phyloP scores from a whole-genome alignment of 2,888 invertebrate species.

The Dusona sp. region DNA sequence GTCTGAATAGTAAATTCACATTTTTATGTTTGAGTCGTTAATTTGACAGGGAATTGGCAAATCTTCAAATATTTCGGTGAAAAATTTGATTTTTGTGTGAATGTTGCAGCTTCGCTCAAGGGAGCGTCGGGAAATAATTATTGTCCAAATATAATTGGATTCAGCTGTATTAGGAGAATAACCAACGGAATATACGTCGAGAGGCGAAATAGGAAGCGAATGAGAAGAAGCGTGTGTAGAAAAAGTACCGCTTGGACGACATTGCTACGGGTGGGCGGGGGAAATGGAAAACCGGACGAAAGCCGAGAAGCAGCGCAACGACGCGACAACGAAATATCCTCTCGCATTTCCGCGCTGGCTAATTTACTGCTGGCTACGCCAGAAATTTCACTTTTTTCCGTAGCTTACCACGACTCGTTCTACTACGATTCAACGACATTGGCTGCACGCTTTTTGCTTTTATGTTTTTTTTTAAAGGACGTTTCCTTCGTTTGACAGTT shows the following conservation, averaged over 20 bases:
- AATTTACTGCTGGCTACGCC: slow-evolving; percentile 59
- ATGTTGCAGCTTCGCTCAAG: background rate
- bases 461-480: background rate
- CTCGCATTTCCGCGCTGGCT: slow-evolving; percentile 48
- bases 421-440: slow-evolving; percentile 19
- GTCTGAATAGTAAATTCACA: background rate
- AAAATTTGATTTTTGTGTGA: background rate
- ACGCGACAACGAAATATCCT: slow-evolving; percentile 29
- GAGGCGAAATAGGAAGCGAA: slow-evolving; percentile 25
- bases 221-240: slow-evolving; percentile 23
- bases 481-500: slow-evolving; percentile 11
- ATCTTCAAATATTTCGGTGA: background rate
- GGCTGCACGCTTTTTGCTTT: background rate
- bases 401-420: slow-evolving; percentile 18
- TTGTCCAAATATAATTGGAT: slow-evolving; percentile 35
- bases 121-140: slow-evolving; percentile 27
- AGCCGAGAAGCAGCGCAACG: slow-evolving; percentile 24
- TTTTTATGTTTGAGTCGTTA: background rate
- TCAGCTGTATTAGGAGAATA: slow-evolving; percentile 65
- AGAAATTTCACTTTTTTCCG: slow-evolving; percentile 59
- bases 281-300: slow-evolving; percentile 28
- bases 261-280: background rate
- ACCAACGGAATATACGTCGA: slow-evolving; percentile 27
- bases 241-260: slow-evolving; percentile 44
- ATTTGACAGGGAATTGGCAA: slow-evolving; percentile 3